Percentiles rank a stretch among this genome's conserved stretches.
Conservation (phyloP, 2,797 vertebrate species). For the Falco concolor region DNA sequence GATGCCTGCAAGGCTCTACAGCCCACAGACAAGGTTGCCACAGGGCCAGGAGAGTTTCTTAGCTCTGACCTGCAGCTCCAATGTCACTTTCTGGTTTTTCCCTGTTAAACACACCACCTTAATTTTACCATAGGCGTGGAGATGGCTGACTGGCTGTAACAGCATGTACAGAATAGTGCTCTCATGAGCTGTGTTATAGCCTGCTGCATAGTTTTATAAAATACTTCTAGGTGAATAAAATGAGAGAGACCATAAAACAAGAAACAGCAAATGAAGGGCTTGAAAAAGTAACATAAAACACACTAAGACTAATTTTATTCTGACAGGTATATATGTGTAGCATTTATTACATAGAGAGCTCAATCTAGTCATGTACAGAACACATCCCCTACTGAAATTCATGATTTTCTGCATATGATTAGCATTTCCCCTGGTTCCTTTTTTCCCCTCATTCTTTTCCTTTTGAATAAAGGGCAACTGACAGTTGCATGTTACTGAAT, state of each 20-base stretch:
- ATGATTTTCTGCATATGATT: not conserved
- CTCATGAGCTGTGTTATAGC: not conserved
- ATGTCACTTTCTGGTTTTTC: not conserved
- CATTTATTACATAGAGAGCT: not conserved
- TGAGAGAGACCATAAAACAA: not conserved
- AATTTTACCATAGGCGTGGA: not conserved
- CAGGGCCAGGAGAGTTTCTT: not conserved
- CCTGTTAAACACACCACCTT: not conserved
- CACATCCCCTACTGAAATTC: not conserved
- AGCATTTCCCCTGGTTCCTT: not conserved
- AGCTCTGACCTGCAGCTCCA: not conserved
- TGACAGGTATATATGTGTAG: not conserved
- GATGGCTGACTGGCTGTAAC: not conserved
- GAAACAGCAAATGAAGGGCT: not conserved
- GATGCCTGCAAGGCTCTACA: not conserved
- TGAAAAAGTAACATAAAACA: not conserved
- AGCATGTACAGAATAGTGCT: not conserved
- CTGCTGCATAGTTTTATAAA: not conserved
- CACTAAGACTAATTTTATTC: not conserved
- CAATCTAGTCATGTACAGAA: not conserved
- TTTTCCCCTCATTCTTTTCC: not conserved
- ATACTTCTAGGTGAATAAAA: not conserved
- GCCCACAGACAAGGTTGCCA: not conserved
- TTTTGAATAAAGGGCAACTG: constrained; percentile 31
- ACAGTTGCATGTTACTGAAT: constrained; percentile 26